Evolutionary conservation across 1,140 invertebrate species (phyloP), one percentile per base, ranked within the genome.

Genomic region (Homarus americanus): DNA sequence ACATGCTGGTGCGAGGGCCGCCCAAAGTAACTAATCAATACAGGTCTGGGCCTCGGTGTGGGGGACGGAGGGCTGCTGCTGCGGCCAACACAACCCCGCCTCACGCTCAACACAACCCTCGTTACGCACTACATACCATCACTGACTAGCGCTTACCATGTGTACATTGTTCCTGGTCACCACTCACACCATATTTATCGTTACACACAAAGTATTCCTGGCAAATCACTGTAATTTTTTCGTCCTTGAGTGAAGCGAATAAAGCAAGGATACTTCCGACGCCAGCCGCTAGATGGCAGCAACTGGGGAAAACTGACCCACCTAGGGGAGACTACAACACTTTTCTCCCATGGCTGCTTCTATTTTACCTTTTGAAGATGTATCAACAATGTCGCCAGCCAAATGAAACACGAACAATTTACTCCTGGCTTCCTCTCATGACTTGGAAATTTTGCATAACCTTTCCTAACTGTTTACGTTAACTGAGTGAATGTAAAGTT

Each of bases 201-300:
- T n/a, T 28, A 79, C 12, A 79, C 76, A 79, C 76, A 49, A 79
- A 79, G 28, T 53, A 44, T 15, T 78, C 75, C 75, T 78, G 75
- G 34, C 75, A 78, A 78, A 78, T 78, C 41, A 79, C 76, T n/a
- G 41, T 53, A 79, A 79, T 79, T 79, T 79, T 79, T 79, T 79
- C 76, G 76, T 49, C 76, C 76, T 79, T 79, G 76, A 53, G 76
- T 49, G 40, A 79, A 79, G 76, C 76, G 76, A 79, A 79, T 79
- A 79, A 79, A 79, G 76, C 76, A 53, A 12, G 41, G 9, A 38
- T 9, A 79, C 41, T 79, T 79, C 76, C 76, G 76, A 49, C 41
- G 76, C 76, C 44, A 28, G 76, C 76, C 76, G 76, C 76, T 40
- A 79, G 76, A 79, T 49, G 76, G 76, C 76, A 49, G 20, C 17